A percentile compares a stretch with the other conserved stretches of the same genome.
Evolutionary conservation across 2,113 vertebrate genomes (phyloP).

Genomic region (Rutilus rutilus): DNA sequence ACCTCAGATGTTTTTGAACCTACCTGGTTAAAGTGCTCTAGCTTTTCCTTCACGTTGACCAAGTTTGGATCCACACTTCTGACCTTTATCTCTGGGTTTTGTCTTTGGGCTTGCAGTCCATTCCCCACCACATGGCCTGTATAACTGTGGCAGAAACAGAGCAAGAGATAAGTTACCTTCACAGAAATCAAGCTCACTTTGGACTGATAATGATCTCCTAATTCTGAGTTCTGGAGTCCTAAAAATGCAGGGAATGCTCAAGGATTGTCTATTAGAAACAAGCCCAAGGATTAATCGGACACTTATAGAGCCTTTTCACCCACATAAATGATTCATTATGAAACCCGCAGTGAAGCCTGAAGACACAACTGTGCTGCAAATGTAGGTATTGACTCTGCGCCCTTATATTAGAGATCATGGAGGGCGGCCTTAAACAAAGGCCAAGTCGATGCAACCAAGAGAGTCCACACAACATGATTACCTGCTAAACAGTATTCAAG

Average conservation of each 20-base stretch:
- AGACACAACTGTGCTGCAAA: conserved; percentile 42
- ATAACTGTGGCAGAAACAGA: conserved; percentile 75
- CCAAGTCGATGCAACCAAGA: not conserved
- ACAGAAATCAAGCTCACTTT: conserved; percentile 7
- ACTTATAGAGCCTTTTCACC: conserved; percentile 44
- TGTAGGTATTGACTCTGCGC: conserved; percentile 51
- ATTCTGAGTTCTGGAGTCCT: not conserved
- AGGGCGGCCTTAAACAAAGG: conserved; percentile 40
- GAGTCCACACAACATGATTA: not conserved
- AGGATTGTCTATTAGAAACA: conserved; percentile 25
- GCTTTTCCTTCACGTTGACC: conserved; percentile 76
- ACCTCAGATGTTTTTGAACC: conserved; percentile 15
- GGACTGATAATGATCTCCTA: conserved; percentile 7
- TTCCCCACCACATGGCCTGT: conserved; percentile 81
- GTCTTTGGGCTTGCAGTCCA: conserved; percentile 82
- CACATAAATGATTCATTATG: conserved; percentile 58
- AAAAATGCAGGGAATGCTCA: conserved; percentile 34
- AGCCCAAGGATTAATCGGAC: conserved; percentile 28
- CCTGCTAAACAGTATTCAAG: not conserved
- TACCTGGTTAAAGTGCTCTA: conserved; percentile 86
- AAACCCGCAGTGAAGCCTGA: conserved; percentile 42
- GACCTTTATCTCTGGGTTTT: conserved; percentile 86
- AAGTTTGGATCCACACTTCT: conserved; percentile 79
- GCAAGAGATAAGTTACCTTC: conserved; percentile 5
- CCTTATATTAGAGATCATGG: conserved; percentile 30